Conservation (phyloP, 2,113 vertebrate species). For the Herpetotheres cachinnans region DNA sequence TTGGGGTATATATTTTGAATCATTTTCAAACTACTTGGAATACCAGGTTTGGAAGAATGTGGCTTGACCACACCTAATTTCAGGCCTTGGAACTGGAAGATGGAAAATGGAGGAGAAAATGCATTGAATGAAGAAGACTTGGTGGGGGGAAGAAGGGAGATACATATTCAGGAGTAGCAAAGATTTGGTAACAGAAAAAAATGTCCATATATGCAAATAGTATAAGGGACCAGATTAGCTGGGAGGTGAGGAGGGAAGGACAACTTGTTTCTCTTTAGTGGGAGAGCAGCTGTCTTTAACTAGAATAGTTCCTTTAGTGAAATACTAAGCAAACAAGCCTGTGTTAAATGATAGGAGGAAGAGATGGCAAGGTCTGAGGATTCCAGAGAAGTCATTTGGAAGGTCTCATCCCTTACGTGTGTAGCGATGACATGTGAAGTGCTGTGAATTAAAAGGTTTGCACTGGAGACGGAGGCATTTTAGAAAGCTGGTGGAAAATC, state of each 20-base stretch:
- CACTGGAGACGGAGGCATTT: background rate
- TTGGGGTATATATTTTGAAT: background rate
- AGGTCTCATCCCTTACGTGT: background rate
- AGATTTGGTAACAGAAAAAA: background rate
- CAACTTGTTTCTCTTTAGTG: background rate
- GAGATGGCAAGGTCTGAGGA: background rate
- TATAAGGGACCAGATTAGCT: background rate
- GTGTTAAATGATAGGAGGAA: background rate
- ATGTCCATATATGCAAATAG: background rate
- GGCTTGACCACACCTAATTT: background rate
- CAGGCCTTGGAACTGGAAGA: background rate
- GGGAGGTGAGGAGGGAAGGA: background rate
- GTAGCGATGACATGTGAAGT: fast-evolving
- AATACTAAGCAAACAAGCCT: background rate
- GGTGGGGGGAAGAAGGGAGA: background rate
- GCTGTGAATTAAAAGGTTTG: background rate
- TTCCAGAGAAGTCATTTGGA: background rate
- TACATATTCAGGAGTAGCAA: background rate
- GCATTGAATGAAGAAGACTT: background rate
- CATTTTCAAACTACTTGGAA: background rate
- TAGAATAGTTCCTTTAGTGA: background rate
- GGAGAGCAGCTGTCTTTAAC: background rate
- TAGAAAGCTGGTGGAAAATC: background rate
- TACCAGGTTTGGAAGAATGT: background rate
- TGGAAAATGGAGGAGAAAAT: background rate